These are phyloP conservation scores for Sinelater perroti DNA, from an alignment of 2,888 invertebrate genomes.

Conservation along the genomic window DNA sequence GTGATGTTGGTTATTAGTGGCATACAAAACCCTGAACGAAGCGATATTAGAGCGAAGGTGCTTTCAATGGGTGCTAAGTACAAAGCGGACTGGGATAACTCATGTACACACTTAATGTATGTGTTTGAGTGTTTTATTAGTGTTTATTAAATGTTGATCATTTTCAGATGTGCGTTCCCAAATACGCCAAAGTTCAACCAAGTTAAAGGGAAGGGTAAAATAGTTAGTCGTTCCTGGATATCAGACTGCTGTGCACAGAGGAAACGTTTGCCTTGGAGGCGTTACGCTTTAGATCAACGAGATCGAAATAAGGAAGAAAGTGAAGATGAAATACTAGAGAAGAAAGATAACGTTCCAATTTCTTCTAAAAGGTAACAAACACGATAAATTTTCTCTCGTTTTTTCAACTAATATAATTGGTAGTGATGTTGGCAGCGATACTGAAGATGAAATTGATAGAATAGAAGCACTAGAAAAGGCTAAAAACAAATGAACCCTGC, in stretches of 20 bases:
- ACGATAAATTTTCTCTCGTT: too few species aligned
- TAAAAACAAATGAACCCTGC: neutral
- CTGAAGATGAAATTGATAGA: slow-evolving; percentile 71
- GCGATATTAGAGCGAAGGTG: slow-evolving; percentile 72
- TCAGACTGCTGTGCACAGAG: slow-evolving; percentile 68
- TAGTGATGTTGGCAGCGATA: slow-evolving; percentile 61
- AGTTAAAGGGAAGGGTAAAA: slow-evolving; percentile 71
- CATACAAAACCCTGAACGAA: slow-evolving; percentile 83
- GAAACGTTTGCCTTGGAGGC: slow-evolving; percentile 73
- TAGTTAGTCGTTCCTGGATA: slow-evolving; percentile 80
- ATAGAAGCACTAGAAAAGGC: slow-evolving; percentile 46
- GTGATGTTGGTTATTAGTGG: slow-evolving; percentile 87
- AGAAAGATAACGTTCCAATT: slow-evolving; percentile 15
- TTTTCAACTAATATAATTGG: slow-evolving; percentile 13
- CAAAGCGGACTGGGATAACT: slow-evolving; percentile 75
- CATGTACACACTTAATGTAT: slow-evolving; percentile 88
- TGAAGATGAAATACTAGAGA: slow-evolving; percentile 65
- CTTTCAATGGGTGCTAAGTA: slow-evolving; percentile 82
- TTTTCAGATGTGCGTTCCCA: slow-evolving; percentile 82
- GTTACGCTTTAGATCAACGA: slow-evolving; percentile 66
- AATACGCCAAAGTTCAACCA: slow-evolving; percentile 88
- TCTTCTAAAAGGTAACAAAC: slow-evolving; percentile 12
- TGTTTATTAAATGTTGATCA: neutral
- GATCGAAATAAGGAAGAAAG: slow-evolving; percentile 61
- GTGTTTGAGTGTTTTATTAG: slow-evolving; percentile 49